Evolutionary conservation across 1,140 invertebrate species (phyloP).

Genomic region (Nylanderia fulva): DNA sequence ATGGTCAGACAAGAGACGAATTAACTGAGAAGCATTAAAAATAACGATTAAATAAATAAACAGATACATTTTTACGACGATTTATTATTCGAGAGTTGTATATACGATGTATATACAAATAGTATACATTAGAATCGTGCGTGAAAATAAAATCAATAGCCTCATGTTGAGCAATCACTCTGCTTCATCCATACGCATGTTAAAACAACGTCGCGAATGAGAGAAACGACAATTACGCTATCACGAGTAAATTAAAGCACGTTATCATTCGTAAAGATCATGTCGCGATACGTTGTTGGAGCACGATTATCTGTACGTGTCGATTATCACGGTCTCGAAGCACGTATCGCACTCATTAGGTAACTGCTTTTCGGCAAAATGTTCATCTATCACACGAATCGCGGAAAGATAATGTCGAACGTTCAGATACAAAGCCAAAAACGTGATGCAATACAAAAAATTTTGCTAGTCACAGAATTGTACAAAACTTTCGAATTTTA

Average conservation of each 20-base stretch:
- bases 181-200: background rate
- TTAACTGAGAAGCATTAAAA: background rate
- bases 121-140: background rate
- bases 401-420: conserved; percentile 41
- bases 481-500: too few species aligned
- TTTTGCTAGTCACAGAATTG: background rate
- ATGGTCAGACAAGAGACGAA: background rate
- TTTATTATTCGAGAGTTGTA: background rate
- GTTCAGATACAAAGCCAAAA: too few species aligned
- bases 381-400: conserved; percentile 15
- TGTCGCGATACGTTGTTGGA: background rate
- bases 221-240: conserved; percentile 7
- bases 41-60: background rate
- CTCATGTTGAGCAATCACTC: background rate
- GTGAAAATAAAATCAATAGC: background rate
- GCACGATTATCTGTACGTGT: conserved; percentile 48
- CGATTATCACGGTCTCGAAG: conserved; percentile 15
- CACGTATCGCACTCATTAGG: conserved; percentile 32
- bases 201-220: background rate
- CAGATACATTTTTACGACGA: background rate
- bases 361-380: conserved; percentile 36
- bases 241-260: conserved; percentile 10
- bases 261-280: conserved; percentile 45
- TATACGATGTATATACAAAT: too few species aligned
- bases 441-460: conserved; percentile 5